Percentiles rank a stretch among this genome's conserved stretches.
Conservation (phyloP, 1,140 invertebrate species). For the Aphaenogaster floridana region DNA sequence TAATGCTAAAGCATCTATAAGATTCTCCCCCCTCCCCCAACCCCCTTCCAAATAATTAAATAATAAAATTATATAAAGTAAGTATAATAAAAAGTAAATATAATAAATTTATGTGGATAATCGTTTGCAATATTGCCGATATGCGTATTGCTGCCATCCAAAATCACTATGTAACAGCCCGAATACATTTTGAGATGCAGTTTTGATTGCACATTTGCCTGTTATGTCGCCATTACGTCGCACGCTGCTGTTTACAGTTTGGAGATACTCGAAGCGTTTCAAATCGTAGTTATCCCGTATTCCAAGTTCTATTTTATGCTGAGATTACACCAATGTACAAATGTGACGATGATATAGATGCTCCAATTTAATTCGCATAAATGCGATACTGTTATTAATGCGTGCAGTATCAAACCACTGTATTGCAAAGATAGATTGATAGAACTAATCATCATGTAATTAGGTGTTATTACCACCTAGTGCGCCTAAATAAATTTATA, state of each 20-base stretch:
- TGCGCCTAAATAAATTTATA: neutral
- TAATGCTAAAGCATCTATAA: too few relatives aligned
- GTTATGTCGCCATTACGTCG: conserved; percentile 33
- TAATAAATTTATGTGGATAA: neutral
- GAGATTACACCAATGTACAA: conserved; percentile 17
- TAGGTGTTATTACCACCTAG: neutral
- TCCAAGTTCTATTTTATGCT: conserved; percentile 37
- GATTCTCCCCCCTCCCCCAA: too few relatives aligned
- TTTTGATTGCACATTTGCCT: conserved; percentile 50
- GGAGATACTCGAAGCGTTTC: conserved; percentile 32
- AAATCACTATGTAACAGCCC: neutral
- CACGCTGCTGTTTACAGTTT: conserved; percentile 30
- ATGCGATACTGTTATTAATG: conserved; percentile 30
- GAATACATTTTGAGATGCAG: conserved; percentile 30
- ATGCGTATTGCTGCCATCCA: neutral
- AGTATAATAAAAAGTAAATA: neutral
- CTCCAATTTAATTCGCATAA: conserved; percentile 34
- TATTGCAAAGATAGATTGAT: neutral
- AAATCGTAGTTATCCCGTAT: conserved; percentile 37
- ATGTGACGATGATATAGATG: neutral
- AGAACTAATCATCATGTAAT: conserved; percentile 22
- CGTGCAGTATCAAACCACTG: neutral
- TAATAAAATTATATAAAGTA: neutral
- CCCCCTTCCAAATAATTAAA: too few relatives aligned
- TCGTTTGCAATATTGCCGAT: neutral